Evolutionary conservation across 2,797 vertebrate species (phyloP), one percentile per base, ranked within the genome.

Genomic region (Sebastes miniatus): DNA sequence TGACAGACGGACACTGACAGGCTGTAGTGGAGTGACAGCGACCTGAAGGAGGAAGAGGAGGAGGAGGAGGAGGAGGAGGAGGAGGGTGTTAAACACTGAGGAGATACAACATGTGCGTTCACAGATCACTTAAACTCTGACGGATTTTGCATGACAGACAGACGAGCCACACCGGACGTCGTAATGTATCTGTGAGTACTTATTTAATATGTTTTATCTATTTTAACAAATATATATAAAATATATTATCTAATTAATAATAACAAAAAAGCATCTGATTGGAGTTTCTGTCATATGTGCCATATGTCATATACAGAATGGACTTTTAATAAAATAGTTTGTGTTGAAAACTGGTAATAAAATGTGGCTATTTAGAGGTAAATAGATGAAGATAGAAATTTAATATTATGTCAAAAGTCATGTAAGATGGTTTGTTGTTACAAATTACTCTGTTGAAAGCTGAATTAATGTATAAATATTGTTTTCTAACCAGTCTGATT

Each of bases 81-180:
- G 76, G 75, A 83, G 79, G 83, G 78, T 29, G 22, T 83, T 81
- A 71, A 82, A 77, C 63, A 67, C 77, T 64, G 80, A 87, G 84
- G 78, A 84, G 76, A 89, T 54, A 76, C 81, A 89, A 77, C 90
- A 87, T 84, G 90, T 90, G 89, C 76, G n/a, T 72, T 83, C 74
- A 59, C 82, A 80, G 83, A 87, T 69, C 84, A 72, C 72, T 86
- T 32, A 6, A 78, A 81, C 84, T 82, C 54, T 77, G 71, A 87
- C 8, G 79, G 85, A 88, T 84, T 87, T 75, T 76, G 67, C 68
- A 63, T 64, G 69, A 83, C 71, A 56, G 78, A 79, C 62, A 68
- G 71, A 82, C n/a, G 16, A 54, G 79, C 65, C 61, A n/a, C 69
- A 47, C 72, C 58, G 71, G 79, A 72, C 47, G 22, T 77, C 81